Evolutionary conservation across 2,797 vertebrate species (phyloP).

Genomic region (Danio choprae): DNA sequence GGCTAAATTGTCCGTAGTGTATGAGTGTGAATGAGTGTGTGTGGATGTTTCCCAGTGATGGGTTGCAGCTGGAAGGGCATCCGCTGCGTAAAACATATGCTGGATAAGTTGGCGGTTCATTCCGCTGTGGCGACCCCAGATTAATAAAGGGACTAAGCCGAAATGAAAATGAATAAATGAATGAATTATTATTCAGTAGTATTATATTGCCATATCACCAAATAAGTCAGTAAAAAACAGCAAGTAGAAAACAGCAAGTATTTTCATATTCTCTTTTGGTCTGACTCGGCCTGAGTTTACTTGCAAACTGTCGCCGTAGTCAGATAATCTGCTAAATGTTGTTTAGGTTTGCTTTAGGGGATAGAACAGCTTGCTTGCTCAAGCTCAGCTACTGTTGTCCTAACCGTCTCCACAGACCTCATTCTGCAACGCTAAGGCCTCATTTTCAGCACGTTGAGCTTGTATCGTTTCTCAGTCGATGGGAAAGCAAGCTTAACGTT

Average conservation of each 20-base stretch:
- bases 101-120: too few species aligned
- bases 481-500: conserved; percentile 24
- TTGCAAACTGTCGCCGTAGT: background rate
- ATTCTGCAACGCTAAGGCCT: conserved; percentile 10
- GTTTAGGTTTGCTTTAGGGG: conserved; percentile 12
- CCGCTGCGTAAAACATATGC: too few species aligned
- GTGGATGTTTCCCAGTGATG: too few species aligned
- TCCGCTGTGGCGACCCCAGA: too few species aligned
- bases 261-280: background rate
- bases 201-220: background rate
- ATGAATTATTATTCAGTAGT: too few species aligned
- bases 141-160: too few species aligned
- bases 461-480: conserved; percentile 7
- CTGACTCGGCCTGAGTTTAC: background rate
- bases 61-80: too few species aligned
- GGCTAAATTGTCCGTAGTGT: too few species aligned
- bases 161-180: too few species aligned
- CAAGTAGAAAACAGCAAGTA: too few species aligned
- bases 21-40: too few species aligned
- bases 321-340: conserved; percentile 6
- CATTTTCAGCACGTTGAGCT: background rate
- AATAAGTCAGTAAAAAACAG: too few species aligned
- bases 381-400: conserved; percentile 4
- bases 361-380: conserved; percentile 21
- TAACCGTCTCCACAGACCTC: conserved; percentile 12